phyloP scores from a whole-genome alignment of 2,888 invertebrate species.

The Lasioglossum pauxillum region DNA sequence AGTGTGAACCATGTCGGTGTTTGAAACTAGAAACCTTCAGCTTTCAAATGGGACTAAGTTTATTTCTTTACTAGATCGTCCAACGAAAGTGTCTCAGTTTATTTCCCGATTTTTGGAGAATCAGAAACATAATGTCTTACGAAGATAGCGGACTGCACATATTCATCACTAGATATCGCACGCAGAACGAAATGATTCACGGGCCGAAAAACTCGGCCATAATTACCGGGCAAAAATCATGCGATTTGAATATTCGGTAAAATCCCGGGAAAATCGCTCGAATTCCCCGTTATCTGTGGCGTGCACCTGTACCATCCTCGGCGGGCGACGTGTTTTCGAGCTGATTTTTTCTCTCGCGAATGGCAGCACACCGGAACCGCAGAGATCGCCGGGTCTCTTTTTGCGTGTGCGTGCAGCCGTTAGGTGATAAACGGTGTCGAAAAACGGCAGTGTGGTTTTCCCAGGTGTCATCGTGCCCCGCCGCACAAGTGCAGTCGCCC shows the following conservation, averaged over 20 bases:
- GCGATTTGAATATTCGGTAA: background rate
- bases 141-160: background rate
- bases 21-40: background rate
- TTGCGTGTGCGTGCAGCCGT: background rate
- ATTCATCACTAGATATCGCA: background rate
- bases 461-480: constrained; percentile 20
- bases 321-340: background rate
- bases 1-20: background rate
- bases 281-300: background rate
- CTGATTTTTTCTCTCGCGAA: background rate
- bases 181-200: background rate
- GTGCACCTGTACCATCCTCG: background rate
- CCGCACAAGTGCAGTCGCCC: constrained; percentile 8
- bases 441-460: constrained; percentile 49
- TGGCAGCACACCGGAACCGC: constrained; percentile 3
- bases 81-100: too few relatives aligned
- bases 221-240: background rate
- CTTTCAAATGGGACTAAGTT: too few relatives aligned
- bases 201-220: background rate
- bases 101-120: too few relatives aligned
- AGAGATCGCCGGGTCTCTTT: background rate
- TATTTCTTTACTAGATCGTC: too few relatives aligned
- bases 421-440: constrained; percentile 10
- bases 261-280: background rate
- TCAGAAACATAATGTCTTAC: too few relatives aligned